Percentiles rank a stretch among this genome's conserved stretches.
phyloP scores from a whole-genome alignment of 2,888 invertebrate species.

The Heliconius charithonia region DNA sequence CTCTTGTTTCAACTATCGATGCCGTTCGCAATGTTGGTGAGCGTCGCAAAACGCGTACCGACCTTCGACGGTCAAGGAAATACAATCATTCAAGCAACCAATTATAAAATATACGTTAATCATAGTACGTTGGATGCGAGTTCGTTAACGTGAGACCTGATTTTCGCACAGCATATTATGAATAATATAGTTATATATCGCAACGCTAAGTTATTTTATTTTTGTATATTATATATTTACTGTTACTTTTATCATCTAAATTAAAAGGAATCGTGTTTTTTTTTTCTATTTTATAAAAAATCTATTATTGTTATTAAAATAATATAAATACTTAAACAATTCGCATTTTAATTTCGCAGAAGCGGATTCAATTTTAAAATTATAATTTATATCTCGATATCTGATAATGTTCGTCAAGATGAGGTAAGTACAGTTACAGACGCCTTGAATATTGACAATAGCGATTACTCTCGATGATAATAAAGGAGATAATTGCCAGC shows the following conservation, averaged over 20 bases:
- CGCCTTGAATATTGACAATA: conserved; percentile 75
- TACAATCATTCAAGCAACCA: conserved; percentile 69
- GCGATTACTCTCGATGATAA: conserved; percentile 68
- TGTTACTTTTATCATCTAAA: conserved; percentile 1
- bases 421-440: conserved; percentile 58
- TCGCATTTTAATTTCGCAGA: conserved; percentile 69
- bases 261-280: neutral
- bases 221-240: neutral
- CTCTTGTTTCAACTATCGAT: conserved; percentile 60
- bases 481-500: conserved; percentile 62
- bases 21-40: conserved; percentile 62
- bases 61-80: conserved; percentile 80
- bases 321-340: conserved; percentile 51
- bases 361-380: conserved; percentile 52
- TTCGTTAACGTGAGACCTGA: conserved; percentile 51
- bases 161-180: conserved; percentile 69
- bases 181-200: conserved; percentile 55
- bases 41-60: conserved; percentile 70
- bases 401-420: conserved; percentile 58
- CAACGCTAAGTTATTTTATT: conserved; percentile 56
- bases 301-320: neutral
- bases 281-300: neutral
- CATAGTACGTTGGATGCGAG: conserved; percentile 58
- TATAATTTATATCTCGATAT: conserved; percentile 36
- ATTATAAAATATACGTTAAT: conserved; percentile 70